Evolutionary conservation across 2,113 vertebrate genomes (phyloP), one percentile per base, ranked within the genome.

Genomic region (Gobio gobio): DNA sequence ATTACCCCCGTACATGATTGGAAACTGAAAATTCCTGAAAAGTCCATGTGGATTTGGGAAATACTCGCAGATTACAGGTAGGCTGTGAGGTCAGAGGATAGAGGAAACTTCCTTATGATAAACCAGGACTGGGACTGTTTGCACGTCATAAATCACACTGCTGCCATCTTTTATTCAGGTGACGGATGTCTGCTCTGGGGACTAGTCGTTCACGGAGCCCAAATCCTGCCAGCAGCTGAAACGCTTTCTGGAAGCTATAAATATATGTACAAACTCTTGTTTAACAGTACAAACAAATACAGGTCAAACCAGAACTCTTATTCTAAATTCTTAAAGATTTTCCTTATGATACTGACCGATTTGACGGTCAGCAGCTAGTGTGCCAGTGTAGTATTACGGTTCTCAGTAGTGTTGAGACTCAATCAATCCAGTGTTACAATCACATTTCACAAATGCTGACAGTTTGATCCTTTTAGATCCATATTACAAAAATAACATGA

Each of bases 1-100:
- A 89, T 90, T 89, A 90, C 87, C 74, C 88, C 89, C 89, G 79
- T 93, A 94, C 93, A 93, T 83, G 89, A 90, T 83, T 93, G 85
- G 85, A 87, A 86, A 88, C 45, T 87, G 29, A 72, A 56, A 58
- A 90, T 83, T 88, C 91, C 91, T 91, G 90, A 89, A 90, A 89
- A 87, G 61, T 45, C 49, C 72, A 56, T 88, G 78, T 84, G 51
- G 85, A 70, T 86, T 78, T 74, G 72, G 77, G 70, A 88, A 78
- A 45, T 45, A 51, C 70, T 77, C 26, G 61, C 6, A 58, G 75
- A 86, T 70, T 78, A 29, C 45, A 51, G 47, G 68, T 45, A 74
- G 63, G 63, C 72, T 66, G 49, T 51, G 83, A 77, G 87, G 78
- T 86, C 87, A 83, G 82, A 83, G 43, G 58, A 33, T 36, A 40